Base-by-base conservation (phyloP, 2,888 invertebrate genomes). In the Drosophila emarginata region DNA sequence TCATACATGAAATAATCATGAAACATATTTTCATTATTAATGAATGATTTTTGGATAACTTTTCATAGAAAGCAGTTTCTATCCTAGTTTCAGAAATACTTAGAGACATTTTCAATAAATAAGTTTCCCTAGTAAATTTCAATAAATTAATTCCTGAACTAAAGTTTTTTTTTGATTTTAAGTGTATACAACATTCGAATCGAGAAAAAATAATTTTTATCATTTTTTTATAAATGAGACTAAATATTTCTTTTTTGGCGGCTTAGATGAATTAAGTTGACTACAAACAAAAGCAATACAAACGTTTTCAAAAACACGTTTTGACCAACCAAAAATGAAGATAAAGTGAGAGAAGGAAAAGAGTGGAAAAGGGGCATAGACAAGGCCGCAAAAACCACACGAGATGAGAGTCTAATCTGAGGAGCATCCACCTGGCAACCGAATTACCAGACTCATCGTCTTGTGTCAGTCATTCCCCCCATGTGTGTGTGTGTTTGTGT, bases 281-380 rank as follows among this genome's bases (percentile, higher is more conserved):
- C 28, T 51, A 50, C 69, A 61, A 59, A 60, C 57, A 67, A 74
- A 71, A 57, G 53, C 61, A 54, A 65, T 63, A 54, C 58, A 45
- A 21, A 50, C 14, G 62, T 67, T 66, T 72, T 67, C 12, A 61
- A 63, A 67, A 79, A 82, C 82, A 65, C 67, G 85, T 78, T 78
- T 77, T 51, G 45, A 21, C 12, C 45, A 45, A 21, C 12, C 18
- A 45, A 45, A 45, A 2, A 45, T 4, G 14, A 11, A 45, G 18
- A 45, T 45, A 18, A 45, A 45, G 18, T 2, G 15, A 45, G 45
- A 21, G 11, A 9, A 11, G 9, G 2, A 9, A 32, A 9, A 9
- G 32, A 32, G 32, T 1, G 32, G 32, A 1, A 1, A 21, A 18
- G 18, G 4, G 21, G 50, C 52, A 37, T 37, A 37, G 73, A 52